These are phyloP conservation scores for Bothrops jararaca DNA, from an alignment of 2,113 vertebrate genomes.

Conservation along the genomic window DNA sequence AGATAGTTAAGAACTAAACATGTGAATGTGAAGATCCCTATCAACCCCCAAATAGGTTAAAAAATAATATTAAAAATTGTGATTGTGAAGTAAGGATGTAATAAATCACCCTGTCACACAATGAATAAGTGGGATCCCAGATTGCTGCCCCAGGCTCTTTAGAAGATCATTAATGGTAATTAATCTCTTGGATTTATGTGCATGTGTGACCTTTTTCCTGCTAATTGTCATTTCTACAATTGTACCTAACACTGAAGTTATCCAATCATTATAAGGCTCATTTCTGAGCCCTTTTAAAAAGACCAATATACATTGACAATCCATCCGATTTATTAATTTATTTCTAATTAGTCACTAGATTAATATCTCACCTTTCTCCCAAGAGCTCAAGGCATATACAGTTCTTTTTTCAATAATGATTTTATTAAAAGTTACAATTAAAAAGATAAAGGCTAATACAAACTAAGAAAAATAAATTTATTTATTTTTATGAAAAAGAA, in stretches of 20 bases:
- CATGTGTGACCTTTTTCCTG: neutral
- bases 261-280: neutral
- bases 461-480: neutral
- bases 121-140: neutral
- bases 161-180: neutral
- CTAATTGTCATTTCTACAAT: neutral
- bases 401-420: neutral
- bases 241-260: neutral
- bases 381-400: neutral
- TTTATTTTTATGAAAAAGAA: neutral
- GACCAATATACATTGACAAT: neutral
- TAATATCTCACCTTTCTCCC: neutral
- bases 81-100: neutral
- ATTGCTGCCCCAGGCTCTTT: neutral
- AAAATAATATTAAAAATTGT: neutral
- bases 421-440: neutral
- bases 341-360: neutral
- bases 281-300: neutral
- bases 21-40: no score
- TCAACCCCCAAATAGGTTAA: neutral
- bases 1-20: no score
- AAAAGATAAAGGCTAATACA: neutral
- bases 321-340: neutral
- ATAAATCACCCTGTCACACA: slow-evolving; percentile 8
- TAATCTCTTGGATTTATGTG: neutral